Evolutionary conservation across 2,113 vertebrate species (phyloP).

Genomic region (Cromileptes altivelis): DNA sequence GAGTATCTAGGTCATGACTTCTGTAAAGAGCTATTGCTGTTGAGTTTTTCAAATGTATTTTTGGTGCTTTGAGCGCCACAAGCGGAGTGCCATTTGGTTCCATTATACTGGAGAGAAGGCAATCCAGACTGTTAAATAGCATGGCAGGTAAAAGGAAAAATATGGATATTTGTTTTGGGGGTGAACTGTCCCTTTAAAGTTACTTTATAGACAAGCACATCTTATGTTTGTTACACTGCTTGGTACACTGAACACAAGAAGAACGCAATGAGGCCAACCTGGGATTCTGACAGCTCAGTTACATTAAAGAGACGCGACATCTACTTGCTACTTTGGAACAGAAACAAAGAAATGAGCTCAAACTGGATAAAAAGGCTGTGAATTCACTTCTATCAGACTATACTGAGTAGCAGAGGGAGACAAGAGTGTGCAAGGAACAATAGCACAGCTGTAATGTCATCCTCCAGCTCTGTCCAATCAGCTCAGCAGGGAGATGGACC

Average conservation of each 20-base stretch:
- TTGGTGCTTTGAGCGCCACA: no score
- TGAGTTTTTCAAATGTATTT: no score
- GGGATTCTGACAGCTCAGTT: neutral
- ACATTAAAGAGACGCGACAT: neutral
- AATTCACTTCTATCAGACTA: neutral
- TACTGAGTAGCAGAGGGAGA: neutral
- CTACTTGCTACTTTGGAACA: neutral
- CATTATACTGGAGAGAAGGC: no score
- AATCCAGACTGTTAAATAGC: no score
- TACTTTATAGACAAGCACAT: neutral
- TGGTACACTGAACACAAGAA: neutral
- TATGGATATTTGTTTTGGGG: no score
- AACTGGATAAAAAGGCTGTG: neutral
- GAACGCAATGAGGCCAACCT: neutral
- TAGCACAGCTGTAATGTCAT: constrained; percentile 24
- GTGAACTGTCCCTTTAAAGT: neutral
- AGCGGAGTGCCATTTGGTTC: no score
- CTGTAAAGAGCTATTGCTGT: no score
- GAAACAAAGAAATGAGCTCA: neutral
- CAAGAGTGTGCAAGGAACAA: neutral
- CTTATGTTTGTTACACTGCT: neutral
- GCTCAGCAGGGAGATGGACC: constrained; percentile 40
- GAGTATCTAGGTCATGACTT: no score
- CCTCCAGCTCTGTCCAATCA: constrained; percentile 36
- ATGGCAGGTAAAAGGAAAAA: no score